A percentile compares a stretch with the other conserved stretches of the same genome.
Evolutionary conservation across 2,797 vertebrate genomes (phyloP).

Genomic region (Channallabes apus): DNA sequence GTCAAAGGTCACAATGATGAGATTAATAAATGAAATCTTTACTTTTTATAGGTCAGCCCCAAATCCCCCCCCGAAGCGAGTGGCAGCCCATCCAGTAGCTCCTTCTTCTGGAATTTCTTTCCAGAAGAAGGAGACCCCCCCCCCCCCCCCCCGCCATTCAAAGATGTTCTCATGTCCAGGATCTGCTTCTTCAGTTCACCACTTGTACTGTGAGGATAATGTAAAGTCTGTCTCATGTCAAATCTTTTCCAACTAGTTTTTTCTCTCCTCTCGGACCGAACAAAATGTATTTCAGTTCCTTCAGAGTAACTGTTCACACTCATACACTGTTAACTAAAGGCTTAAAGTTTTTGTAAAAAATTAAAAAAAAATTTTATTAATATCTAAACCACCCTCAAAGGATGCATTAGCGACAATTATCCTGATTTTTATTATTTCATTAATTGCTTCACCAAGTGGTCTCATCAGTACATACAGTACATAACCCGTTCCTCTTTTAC

Average conservation of each 20-base stretch:
- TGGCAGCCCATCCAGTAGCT: too few relatives aligned
- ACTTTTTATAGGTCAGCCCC: background rate
- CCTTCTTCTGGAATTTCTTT: too few relatives aligned
- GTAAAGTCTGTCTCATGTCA: background rate
- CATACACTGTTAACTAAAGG: background rate
- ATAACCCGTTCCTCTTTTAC: background rate
- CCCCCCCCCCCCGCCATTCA: too few relatives aligned
- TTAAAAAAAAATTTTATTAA: background rate
- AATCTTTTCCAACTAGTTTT: background rate
- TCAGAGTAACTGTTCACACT: background rate
- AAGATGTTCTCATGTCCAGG: too few relatives aligned
- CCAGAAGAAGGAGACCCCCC: too few relatives aligned
- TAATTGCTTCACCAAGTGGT: background rate
- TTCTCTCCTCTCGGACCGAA: background rate
- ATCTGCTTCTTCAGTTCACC: background rate
- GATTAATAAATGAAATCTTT: background rate
- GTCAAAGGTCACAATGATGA: conserved; percentile 24
- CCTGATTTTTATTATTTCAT: background rate
- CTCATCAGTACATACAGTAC: background rate
- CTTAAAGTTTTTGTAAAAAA: background rate
- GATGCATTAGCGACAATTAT: background rate
- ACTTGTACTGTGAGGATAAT: background rate
- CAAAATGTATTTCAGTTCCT: background rate
- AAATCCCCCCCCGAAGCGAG: too few relatives aligned
- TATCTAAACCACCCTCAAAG: too few relatives aligned